Evolutionary conservation across 2,113 vertebrate genomes (phyloP).

Genomic region (Centropristis striata): DNA sequence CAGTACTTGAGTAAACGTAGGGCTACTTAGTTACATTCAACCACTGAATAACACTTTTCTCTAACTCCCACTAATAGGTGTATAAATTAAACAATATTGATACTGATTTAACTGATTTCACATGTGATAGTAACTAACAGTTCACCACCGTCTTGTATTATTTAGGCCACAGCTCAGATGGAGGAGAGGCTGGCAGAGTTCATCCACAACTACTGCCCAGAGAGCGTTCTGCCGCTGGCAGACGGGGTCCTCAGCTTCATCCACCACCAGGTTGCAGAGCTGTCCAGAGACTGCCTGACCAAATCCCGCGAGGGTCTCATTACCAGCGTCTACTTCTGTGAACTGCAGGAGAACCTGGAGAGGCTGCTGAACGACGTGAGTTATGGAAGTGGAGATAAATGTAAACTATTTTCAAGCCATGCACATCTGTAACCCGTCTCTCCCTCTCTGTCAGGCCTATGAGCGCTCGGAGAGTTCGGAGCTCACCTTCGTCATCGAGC

Average conservation of each 20-base stretch:
- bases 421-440: not conserved
- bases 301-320: conserved; percentile 94
- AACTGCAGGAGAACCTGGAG: conserved; percentile 97
- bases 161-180: conserved; percentile 96
- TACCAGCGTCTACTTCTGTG: conserved; percentile 94
- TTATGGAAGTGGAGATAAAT: conserved; percentile 9
- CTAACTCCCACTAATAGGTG: no score
- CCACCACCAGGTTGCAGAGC: conserved; percentile 95
- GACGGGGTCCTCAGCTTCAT: conserved; percentile 97
- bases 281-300: conserved; percentile 93
- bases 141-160: not conserved
- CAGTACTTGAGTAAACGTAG: no score
- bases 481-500: conserved; percentile 93
- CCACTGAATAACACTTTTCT: no score
- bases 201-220: conserved; percentile 88
- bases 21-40: no score
- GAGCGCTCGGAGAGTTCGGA: conserved; percentile 94
- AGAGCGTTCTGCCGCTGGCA: conserved; percentile 91
- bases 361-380: conserved; percentile 93
- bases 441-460: conserved; percentile 85
- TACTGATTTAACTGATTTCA: no score
- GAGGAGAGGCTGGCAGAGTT: conserved; percentile 93
- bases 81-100: no score
- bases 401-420: not conserved
- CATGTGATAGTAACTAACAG: no score